phyloP scores from a whole-genome alignment of 1,140 invertebrate genomes.

The Marisa cornuarietis region DNA sequence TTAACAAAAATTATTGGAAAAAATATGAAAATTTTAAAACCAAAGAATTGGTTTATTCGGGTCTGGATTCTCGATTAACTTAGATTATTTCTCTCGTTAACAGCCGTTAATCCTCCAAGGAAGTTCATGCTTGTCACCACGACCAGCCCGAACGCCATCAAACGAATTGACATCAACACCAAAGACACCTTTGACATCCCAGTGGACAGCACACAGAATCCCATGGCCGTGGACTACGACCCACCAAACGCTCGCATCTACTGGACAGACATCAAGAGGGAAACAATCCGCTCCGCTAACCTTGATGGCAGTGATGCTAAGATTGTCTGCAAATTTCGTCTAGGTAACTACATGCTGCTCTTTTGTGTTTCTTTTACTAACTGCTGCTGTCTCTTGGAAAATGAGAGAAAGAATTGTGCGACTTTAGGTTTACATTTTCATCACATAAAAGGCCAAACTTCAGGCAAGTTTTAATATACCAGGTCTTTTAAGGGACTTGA shows the following conservation, averaged over 20 bases:
- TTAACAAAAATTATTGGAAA: too few species aligned
- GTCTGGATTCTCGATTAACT: too few species aligned
- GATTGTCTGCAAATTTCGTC: constrained; percentile 17
- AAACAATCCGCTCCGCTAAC: constrained; percentile 76
- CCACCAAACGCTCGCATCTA: constrained; percentile 83
- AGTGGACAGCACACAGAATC: constrained; percentile 36
- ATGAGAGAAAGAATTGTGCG: too few species aligned
- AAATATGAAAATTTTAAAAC: too few species aligned
- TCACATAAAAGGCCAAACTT: too few species aligned
- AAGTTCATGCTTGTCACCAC: constrained; percentile 42
- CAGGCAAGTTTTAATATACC: too few species aligned
- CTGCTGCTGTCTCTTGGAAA: not conserved
- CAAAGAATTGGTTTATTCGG: too few species aligned
- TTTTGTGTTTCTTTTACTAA: not conserved
- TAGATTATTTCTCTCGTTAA: too few species aligned
- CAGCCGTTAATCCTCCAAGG: constrained; percentile 73
- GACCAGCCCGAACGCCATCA: constrained; percentile 29
- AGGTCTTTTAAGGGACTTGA: too few species aligned
- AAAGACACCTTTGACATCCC: constrained; percentile 39
- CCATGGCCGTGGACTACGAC: constrained; percentile 92
- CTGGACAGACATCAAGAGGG: constrained; percentile 87
- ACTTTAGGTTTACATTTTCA: too few species aligned
- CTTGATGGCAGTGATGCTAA: constrained; percentile 74
- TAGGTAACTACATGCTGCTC: not conserved
- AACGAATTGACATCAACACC: constrained; percentile 39